Base-by-base conservation (phyloP, 2,113 vertebrate species). In the Perccottus glenii region DNA sequence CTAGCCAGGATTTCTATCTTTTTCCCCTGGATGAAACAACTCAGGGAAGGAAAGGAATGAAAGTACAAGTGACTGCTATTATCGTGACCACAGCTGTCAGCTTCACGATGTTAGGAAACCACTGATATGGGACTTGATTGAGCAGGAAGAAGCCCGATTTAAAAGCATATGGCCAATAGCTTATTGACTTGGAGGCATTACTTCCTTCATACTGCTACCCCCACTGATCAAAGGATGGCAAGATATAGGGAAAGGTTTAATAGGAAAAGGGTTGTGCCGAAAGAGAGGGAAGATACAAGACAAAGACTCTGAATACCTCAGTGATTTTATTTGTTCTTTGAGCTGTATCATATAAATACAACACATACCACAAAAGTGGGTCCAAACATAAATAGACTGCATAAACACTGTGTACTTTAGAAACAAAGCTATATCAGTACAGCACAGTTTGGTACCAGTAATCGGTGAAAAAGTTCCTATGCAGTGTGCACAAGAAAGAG, bases 151-250 rank as follows among this genome's bases (percentile, higher is more conserved):
- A 64, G 47, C 43, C 73, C 74, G 68, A 53, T 71, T 75, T 76
- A 27, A 59, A 70, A 70, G 67, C n/a, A 46, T 15, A n/a, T 5
- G 5, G 53, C 51, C 50, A 14, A 50, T 75, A 58, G 60, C 79
- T 19, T 78, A 45, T 67, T 72, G 32, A 33, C 38, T 62, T 64
- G 44, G 11, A 14, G 11, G 11, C 64, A 68, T 70, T 70, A 52
- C 76, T 77, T 57, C 62, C 48, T 56, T 82, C 76, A 78, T 73
- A 64, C 66, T n/a, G 36, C 77, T 71, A 77, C 73, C 75, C 67
- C 43, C 15, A 43, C 49, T 84, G 87, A 88, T 89, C 86, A 90
- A 88, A 91, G 87, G 73, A 45, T 4, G 15, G 61, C 55, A n/a
- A 50, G 47, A 64, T 75, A 78, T 47, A 11, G 61, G 73, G 62